Percentiles rank a stretch among this genome's conserved stretches.
phyloP scores from a whole-genome alignment of 2,797 vertebrate genomes.

The Tenualosa thibaudeaui region DNA sequence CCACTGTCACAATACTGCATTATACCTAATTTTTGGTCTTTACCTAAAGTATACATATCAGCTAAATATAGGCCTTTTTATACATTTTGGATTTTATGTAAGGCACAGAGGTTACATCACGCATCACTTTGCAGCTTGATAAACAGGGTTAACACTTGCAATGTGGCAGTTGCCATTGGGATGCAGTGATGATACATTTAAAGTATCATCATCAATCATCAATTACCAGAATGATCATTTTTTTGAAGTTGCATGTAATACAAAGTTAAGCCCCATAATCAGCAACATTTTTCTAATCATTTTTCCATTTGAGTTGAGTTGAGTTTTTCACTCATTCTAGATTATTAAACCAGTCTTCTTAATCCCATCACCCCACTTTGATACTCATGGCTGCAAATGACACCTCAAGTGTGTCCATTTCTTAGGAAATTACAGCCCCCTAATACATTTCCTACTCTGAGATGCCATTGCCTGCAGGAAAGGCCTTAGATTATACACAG shows the following conservation, averaged over 20 bases:
- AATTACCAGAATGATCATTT: background rate
- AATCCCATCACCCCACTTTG: background rate
- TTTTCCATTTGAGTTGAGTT: background rate
- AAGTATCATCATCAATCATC: too few species aligned
- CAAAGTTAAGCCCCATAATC: too few species aligned
- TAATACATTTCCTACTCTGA: background rate
- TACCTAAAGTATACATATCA: too few species aligned
- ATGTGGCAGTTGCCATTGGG: background rate
- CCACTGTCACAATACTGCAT: too few species aligned
- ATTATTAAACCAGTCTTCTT: background rate
- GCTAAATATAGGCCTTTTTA: too few species aligned
- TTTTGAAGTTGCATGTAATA: background rate
- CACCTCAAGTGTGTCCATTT: conserved; percentile 24
- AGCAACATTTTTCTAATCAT: too few species aligned
- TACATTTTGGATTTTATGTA: too few species aligned
- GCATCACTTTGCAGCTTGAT: too few species aligned
- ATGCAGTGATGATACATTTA: background rate
- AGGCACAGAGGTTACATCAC: too few species aligned
- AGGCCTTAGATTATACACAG: conserved; percentile 42
- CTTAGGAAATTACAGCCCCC: conserved; percentile 36
- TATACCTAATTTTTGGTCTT: too few species aligned
- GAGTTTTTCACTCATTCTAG: background rate
- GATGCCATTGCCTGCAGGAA: conserved; percentile 25
- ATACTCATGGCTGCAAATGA: background rate
- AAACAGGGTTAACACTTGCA: too few species aligned